Evolutionary conservation across 2,888 invertebrate genomes (phyloP).

Genomic region (Rapana venosa): DNA sequence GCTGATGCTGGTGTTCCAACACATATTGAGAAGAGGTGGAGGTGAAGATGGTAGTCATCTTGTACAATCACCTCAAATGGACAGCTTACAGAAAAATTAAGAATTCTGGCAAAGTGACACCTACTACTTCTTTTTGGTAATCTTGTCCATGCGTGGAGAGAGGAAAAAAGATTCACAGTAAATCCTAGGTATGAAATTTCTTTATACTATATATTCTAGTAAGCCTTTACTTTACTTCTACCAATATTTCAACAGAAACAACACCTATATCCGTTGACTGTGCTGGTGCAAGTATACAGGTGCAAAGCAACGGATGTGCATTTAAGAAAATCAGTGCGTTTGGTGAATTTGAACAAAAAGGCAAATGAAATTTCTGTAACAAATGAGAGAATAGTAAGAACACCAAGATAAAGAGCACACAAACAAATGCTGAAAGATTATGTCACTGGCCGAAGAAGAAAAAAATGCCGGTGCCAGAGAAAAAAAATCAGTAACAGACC

Average conservation of each 20-base stretch:
- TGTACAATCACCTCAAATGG: not conserved
- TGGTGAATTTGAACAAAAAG: not conserved
- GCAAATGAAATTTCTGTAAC: not conserved
- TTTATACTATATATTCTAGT: no score
- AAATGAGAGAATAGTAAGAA: not conserved
- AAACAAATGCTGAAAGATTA: not conserved
- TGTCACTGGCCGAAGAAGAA: not conserved
- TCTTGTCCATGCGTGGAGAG: not conserved
- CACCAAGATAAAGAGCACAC: not conserved
- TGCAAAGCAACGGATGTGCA: conserved; percentile 12
- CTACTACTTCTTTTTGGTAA: not conserved
- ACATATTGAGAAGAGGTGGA: conserved; percentile 57
- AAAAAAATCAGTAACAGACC: not conserved
- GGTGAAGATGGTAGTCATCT: conserved; percentile 52
- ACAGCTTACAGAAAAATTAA: not conserved
- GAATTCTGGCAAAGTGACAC: not conserved
- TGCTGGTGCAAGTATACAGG: not conserved
- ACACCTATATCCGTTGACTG: not conserved
- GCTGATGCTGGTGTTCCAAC: conserved; percentile 51
- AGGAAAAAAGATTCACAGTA: not conserved
- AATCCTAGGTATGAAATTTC: not conserved
- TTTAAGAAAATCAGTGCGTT: not conserved
- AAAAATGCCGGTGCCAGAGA: not conserved
- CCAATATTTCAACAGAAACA: not conserved
- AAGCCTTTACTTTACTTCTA: no score